These are phyloP conservation scores for Hippasteria phrygiana DNA, from an alignment of 53 echinoderm and acorn worm genomes.

Conservation along the genomic window DNA sequence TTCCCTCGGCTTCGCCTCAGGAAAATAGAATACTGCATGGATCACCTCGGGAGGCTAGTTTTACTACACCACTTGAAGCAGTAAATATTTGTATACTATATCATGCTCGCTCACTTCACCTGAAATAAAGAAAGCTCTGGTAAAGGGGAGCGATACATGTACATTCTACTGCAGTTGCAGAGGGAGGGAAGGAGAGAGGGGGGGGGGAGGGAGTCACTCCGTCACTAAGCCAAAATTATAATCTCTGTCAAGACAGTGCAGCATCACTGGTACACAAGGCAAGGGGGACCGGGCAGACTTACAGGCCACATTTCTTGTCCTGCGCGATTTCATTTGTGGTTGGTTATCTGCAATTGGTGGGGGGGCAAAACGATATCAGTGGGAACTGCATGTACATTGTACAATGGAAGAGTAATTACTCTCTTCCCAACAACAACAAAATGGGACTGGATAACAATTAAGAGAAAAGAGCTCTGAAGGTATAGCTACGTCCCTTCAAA, in stretches of 20 bases:
- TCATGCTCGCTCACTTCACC: background rate
- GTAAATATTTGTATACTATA: no score
- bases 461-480: no score
- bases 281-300: background rate
- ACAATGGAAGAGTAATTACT: background rate
- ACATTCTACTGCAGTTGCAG: background rate
- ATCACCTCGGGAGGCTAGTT: no score
- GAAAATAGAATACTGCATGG: no score
- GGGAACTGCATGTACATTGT: background rate
- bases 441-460: no score
- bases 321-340: slow-evolving; percentile 36
- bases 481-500: no score
- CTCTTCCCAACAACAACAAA: background rate
- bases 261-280: background rate
- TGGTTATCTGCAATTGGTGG: slow-evolving; percentile 37
- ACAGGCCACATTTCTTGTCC: slow-evolving; percentile 58
- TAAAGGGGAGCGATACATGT: background rate
- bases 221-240: background rate
- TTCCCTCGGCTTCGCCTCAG: no score
- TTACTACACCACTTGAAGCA: no score
- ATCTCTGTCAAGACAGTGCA: background rate
- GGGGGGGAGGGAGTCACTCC: background rate
- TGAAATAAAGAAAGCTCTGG: background rate
- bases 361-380: background rate
- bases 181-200: background rate